Evolutionary conservation across 2,797 vertebrate species (phyloP).

Genomic region (Neosilurus mollespiculum): DNA sequence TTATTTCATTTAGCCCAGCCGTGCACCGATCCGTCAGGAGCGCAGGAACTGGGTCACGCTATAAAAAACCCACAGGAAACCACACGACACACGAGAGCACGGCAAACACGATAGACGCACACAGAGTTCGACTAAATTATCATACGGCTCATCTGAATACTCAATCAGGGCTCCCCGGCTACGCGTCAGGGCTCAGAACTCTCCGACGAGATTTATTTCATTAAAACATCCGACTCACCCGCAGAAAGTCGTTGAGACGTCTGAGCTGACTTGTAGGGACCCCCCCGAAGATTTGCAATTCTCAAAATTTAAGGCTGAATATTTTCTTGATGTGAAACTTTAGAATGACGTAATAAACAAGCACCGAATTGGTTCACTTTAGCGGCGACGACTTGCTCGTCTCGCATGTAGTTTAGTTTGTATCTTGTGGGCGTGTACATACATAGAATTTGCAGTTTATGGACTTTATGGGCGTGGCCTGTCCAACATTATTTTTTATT

Average conservation of each 20-base stretch:
- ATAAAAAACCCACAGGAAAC: neutral
- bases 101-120: neutral
- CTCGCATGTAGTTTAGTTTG: neutral
- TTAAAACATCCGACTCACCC: neutral
- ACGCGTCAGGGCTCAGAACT: too few species aligned
- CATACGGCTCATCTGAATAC: too few species aligned
- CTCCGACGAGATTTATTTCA: too few species aligned
- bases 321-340: too few species aligned
- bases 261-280: too few species aligned
- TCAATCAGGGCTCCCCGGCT: too few species aligned
- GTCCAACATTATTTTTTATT: neutral
- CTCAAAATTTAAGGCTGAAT: too few species aligned
- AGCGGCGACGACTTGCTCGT: neutral
- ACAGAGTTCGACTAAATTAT: neutral
- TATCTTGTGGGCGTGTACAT: neutral
- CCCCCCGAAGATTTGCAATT: too few species aligned
- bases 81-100: neutral
- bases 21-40: conserved; percentile 25
- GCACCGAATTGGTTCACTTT: too few species aligned
- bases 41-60: neutral
- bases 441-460: too few species aligned
- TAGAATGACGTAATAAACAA: too few species aligned
- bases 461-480: neutral
- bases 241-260: neutral
- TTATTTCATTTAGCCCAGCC: conserved; percentile 33